Percentiles rank a stretch among this genome's conserved stretches.
Evolutionary conservation across 2,888 invertebrate genomes (phyloP).

Genomic region (Alitta virens): DNA sequence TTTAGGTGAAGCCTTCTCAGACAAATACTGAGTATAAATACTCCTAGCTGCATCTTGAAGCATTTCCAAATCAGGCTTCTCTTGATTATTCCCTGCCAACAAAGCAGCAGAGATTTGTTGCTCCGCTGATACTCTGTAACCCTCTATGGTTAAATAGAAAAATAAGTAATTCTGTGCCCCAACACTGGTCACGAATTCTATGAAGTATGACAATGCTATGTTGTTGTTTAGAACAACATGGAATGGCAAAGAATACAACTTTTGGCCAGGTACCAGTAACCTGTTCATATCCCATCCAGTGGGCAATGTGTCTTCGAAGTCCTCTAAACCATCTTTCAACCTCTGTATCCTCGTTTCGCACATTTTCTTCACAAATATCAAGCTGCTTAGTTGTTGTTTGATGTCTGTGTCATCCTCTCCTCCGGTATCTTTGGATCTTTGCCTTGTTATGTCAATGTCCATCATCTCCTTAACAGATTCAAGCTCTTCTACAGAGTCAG

Average conservation of each 20-base stretch:
- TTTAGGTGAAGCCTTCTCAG: slow-evolving; percentile 69
- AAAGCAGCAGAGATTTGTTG: slow-evolving; percentile 63
- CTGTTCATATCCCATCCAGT: slow-evolving; percentile 33
- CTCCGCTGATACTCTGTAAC: slow-evolving; percentile 67
- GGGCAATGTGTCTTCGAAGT: slow-evolving; percentile 18
- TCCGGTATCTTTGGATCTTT: slow-evolving; percentile 79
- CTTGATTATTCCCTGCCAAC: slow-evolving; percentile 24
- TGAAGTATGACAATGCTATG: slow-evolving; percentile 72
- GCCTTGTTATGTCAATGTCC: slow-evolving; percentile 72
- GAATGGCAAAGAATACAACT: slow-evolving; percentile 64
- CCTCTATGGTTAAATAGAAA: slow-evolving; percentile 75
- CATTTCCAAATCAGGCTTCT: slow-evolving; percentile 48
- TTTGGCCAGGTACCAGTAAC: slow-evolving; percentile 26
- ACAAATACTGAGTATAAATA: slow-evolving; percentile 75
- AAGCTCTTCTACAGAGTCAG: slow-evolving; percentile 79
- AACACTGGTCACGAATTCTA: slow-evolving; percentile 70
- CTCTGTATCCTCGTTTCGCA: slow-evolving; percentile 67
- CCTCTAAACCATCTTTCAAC: slow-evolving; percentile 60
- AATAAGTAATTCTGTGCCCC: slow-evolving; percentile 72
- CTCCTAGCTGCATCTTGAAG: slow-evolving; percentile 69
- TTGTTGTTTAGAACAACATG: slow-evolving; percentile 75
- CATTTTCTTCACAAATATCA: slow-evolving; percentile 75
- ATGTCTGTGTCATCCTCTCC: slow-evolving; percentile 78
- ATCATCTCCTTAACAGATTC: slow-evolving; percentile 75
- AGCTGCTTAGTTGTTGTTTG: slow-evolving; percentile 81